Conservation (phyloP, 1,140 invertebrate genomes). For the Gerris buenoi region DNA sequence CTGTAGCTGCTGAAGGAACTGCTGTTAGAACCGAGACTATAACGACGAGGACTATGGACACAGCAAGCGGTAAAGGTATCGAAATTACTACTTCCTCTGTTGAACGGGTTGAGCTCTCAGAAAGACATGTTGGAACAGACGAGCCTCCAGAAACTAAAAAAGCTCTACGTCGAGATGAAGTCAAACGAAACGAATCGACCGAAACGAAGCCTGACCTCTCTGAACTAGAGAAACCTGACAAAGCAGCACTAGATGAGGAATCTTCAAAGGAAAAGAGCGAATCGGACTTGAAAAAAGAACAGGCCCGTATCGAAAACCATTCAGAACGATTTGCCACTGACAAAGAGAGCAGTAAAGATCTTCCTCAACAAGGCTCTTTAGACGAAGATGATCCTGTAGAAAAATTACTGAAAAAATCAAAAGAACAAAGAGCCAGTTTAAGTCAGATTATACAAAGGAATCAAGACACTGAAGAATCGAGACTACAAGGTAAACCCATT, state of each 20-base stretch:
- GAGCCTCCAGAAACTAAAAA: not conserved
- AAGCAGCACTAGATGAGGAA: too few relatives aligned
- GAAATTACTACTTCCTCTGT: too few relatives aligned
- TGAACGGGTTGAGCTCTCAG: not conserved
- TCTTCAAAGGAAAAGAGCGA: not conserved
- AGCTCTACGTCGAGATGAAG: too few relatives aligned
- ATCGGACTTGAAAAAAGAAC: not conserved
- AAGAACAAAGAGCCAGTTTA: not conserved
- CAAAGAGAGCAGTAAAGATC: too few relatives aligned
- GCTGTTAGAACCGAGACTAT: not conserved
- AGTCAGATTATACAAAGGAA: not conserved
- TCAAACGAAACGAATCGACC: too few relatives aligned
- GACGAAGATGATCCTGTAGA: not conserved
- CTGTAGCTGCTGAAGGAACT: slow-evolving; percentile 4
- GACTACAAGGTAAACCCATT: slow-evolving; percentile 2
- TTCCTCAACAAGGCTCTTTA: not conserved
- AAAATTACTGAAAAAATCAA: not conserved
- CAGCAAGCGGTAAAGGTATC: not conserved
- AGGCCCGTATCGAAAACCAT: not conserved
- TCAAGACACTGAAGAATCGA: not conserved
- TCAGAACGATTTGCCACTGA: too few relatives aligned
- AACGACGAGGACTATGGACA: not conserved
- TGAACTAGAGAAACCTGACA: too few relatives aligned
- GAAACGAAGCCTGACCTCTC: too few relatives aligned
- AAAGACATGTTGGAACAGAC: not conserved